phyloP scores from a whole-genome alignment of 2,888 invertebrate genomes.

The Sminthurides aquaticus region DNA sequence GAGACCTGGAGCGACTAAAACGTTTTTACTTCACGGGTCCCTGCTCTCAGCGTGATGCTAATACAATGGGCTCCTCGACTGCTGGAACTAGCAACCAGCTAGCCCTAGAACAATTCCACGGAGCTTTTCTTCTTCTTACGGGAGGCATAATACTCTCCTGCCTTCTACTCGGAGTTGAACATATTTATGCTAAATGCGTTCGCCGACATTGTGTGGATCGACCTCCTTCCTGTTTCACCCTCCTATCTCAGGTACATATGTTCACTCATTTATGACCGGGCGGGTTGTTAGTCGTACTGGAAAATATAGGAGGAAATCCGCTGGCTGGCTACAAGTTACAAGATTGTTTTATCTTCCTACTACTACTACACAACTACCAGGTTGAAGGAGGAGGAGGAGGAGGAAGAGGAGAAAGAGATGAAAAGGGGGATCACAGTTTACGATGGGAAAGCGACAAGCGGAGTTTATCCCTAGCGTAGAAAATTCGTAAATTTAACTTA shows the following conservation, averaged over 20 bases:
- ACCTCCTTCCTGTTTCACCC: conserved; percentile 83
- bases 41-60: conserved; percentile 51
- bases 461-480: neutral
- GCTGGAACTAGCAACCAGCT: conserved; percentile 75
- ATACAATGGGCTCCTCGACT: conserved; percentile 35
- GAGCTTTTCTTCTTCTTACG: conserved; percentile 90
- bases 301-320: too few relatives aligned
- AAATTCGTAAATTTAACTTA: neutral
- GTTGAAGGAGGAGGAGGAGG: too few relatives aligned
- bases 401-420: too few relatives aligned
- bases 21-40: conserved; percentile 87
- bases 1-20: conserved; percentile 87
- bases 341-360: too few relatives aligned
- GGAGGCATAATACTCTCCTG: conserved; percentile 88
- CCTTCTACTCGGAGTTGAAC: conserved; percentile 77
- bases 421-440: neutral
- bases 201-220: conserved; percentile 79
- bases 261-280: neutral
- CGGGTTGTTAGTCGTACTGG: too few relatives aligned
- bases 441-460: neutral
- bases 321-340: too few relatives aligned
- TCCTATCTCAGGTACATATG: conserved; percentile 75
- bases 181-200: conserved; percentile 90
- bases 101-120: conserved; percentile 90
- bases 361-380: too few relatives aligned